Evolutionary conservation across 1,140 invertebrate genomes (phyloP), one percentile per base, ranked within the genome.

Genomic region (Stegodyphus dumicola): DNA sequence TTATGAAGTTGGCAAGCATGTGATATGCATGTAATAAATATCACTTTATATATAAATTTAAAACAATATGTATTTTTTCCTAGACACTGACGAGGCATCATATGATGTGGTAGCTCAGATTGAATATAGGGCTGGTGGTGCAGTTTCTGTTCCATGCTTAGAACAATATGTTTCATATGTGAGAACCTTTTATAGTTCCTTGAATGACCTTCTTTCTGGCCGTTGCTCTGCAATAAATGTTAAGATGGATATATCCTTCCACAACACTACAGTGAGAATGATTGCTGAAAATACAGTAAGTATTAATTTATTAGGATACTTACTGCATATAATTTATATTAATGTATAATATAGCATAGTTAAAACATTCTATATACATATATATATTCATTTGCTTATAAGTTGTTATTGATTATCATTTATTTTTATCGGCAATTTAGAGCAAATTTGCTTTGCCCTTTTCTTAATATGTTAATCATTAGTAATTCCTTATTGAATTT

Each of bases 211-310:
- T 87, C 91, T 99, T 6, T 97, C 96, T 6, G 94, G 96, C 89
- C 93, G 96, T 88, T 99, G 97, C 91, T 98, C 96, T 0, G 96
- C 95, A 51, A 95, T 98, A 2, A 97, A 97, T 89, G 96, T 98
- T 0, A 96, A 97, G 88, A 98, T 98, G 93, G 97, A 98, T 89
- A 96, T 98, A 2, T 95, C 95, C 0, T 97, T 98, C 89, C 92
- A 96, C 0, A 94, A 95, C 88, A 94, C 95, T 3, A 93, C 94
- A 88, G 95, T 96, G 70, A 91, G 64, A 53, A 79, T 74, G 2
- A 70, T 85, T n/a, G 81, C 86, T 33, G 86, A 87, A 70, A 87
- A 87, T 48, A 85, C 81, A 15, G 81, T 84, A 70, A 76, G 53
- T n/a, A 48, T 33, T 2, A 53, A 18, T 48, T 17, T 71, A 9